Evolutionary conservation across 2,888 invertebrate genomes (phyloP).

Genomic region (Rhyacophila evoluta): DNA sequence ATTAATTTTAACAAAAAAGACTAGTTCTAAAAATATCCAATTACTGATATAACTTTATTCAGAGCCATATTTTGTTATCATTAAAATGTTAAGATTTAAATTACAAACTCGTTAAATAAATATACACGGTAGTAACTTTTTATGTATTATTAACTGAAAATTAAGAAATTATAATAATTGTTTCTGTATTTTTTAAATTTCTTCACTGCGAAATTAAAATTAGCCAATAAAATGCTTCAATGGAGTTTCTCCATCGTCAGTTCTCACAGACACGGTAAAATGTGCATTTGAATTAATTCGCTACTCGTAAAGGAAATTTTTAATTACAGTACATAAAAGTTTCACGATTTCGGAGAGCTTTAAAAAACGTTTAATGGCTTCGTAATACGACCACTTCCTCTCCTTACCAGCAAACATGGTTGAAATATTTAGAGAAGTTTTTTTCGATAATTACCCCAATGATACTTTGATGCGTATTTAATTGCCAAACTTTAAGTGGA

Average conservation of each 20-base stretch:
- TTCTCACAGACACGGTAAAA: slow-evolving; percentile 12
- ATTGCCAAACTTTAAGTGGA: slow-evolving; percentile 40
- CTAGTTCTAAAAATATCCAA: too few species aligned
- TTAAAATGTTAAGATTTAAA: too few species aligned
- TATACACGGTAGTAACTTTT: too few species aligned
- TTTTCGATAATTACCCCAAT: slow-evolving; percentile 19
- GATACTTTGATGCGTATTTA: slow-evolving; percentile 42
- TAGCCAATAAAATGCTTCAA: slow-evolving; percentile 10
- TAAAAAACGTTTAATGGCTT: slow-evolving; percentile 18
- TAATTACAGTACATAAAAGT: slow-evolving; percentile 14
- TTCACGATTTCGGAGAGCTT: slow-evolving; percentile 10
- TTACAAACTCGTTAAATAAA: too few species aligned
- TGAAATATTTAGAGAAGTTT: not conserved
- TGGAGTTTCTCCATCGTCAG: not conserved
- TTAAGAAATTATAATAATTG: not conserved
- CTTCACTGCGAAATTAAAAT: not conserved
- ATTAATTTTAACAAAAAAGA: too few species aligned
- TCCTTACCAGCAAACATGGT: not conserved
- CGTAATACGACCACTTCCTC: slow-evolving; percentile 4
- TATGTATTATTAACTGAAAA: not conserved
- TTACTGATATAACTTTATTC: too few species aligned
- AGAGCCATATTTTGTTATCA: too few species aligned
- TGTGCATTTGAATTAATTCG: slow-evolving; percentile 24
- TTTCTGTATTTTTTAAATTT: not conserved
- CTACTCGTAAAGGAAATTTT: slow-evolving; percentile 22